phyloP scores from a whole-genome alignment of 2,113 vertebrate species.

The Microtus ochrogaster region DNA sequence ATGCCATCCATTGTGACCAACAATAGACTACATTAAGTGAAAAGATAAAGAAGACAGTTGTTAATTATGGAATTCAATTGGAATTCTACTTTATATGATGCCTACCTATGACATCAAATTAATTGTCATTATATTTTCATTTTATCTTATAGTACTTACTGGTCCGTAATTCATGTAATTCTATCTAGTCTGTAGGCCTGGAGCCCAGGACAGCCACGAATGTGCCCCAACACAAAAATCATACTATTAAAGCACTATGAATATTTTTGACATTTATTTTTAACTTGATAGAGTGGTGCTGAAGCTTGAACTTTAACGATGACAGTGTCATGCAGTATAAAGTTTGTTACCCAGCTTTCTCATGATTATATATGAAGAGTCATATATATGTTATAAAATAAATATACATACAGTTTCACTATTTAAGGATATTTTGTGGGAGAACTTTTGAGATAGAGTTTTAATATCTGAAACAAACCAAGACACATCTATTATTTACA shows the following conservation, averaged over 20 bases:
- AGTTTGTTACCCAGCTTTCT: background rate
- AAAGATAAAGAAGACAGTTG: background rate
- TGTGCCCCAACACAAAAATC: background rate
- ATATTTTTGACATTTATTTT: background rate
- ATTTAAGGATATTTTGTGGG: slow-evolving; percentile 26
- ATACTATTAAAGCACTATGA: background rate
- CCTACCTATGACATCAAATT: background rate
- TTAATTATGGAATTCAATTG: background rate
- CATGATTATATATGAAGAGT: slow-evolving; percentile 17
- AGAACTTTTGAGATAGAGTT: slow-evolving; percentile 51
- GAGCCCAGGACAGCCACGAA: background rate
- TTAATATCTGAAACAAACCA: slow-evolving; percentile 53
- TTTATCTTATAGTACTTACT: background rate
- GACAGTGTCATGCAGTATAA: background rate
- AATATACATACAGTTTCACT: background rate
- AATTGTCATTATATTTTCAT: background rate
- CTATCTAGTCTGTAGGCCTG: background rate
- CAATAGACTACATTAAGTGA: background rate
- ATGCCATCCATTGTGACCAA: background rate
- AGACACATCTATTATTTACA: slow-evolving; percentile 63
- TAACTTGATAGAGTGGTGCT: background rate
- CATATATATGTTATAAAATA: background rate
- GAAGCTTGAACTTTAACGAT: background rate
- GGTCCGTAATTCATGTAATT: background rate
- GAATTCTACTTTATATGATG: slow-evolving; percentile 44